Base-by-base conservation (phyloP, 1,140 invertebrate species). In the Drosophila kikkawai region DNA sequence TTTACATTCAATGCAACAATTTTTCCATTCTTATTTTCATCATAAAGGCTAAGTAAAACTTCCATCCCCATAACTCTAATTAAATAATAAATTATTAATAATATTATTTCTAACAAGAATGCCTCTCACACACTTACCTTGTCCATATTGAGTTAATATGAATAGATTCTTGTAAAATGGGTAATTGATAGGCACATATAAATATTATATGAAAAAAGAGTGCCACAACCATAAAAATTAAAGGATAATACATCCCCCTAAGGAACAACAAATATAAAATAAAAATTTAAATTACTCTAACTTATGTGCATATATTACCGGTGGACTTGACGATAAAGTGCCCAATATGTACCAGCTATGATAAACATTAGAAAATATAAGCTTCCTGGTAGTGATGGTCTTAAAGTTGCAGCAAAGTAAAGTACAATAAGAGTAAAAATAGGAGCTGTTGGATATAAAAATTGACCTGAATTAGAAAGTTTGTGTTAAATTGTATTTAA, bases 341-440 rank as follows among this genome's bases (percentile, higher is more conserved):
- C 95, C 97, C 98, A 98, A 94, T 96, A 97, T 0, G 98, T 98
- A 3, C 96, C 96, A 2, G 96, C 94, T 19, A 94, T 94, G 69
- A 99, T 74, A 92, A 99, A 99, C 9, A 96, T 93, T 6, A 98
- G 68, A 92, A 98, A 98, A 93, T 99, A 99, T 19, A 98, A 93
- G 6, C 95, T 95, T 22, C 95, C 96, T 7, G 96, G 95, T 3
- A 97, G 93, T n/a, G 97, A 98, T 6, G 97, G 97, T 45, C 95
- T 94, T 78, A 97, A 91, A 29, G 96, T 95, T 0, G 96, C 96
- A 19, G 96, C 95, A 61, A 96, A 94, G 92, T 96, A 97, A 47
- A 98, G 93, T 5, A 95, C 94, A 19, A 95, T 94, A 13, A 98
- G 91, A 2, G 95, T 94, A 9, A 95, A 93, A 77, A 96, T 96